Conservation (phyloP, 37 sponge, comb jelly and placozoan genomes). For the Cliona cf. orientalis region DNA sequence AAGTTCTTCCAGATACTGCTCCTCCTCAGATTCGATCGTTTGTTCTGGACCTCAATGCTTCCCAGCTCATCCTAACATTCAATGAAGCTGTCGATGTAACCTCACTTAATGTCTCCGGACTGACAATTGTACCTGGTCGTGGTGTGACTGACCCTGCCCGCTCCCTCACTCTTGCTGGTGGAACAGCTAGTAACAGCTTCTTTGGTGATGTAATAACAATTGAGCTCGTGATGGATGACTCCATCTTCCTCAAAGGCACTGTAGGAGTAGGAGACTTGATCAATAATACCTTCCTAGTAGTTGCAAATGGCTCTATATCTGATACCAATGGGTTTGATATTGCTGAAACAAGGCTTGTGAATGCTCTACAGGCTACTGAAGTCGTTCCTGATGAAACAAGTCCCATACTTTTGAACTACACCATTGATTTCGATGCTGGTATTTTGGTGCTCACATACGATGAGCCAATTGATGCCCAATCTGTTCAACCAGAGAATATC, state of each 20-base stretch:
- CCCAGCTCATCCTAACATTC: conserved; percentile 77
- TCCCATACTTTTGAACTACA: conserved; percentile 47
- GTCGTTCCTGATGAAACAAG: conserved; percentile 59
- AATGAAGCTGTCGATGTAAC: conserved; percentile 74
- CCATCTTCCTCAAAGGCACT: conserved; percentile 68
- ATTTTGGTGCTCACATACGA: conserved; percentile 65
- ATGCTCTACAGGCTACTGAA: conserved; percentile 14
- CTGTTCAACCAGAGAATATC: conserved; percentile 41
- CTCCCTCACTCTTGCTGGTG: conserved; percentile 42
- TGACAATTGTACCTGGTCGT: conserved; percentile 65
- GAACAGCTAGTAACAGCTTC: conserved; percentile 16
- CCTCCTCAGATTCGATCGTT: conserved; percentile 50
- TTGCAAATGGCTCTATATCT: conserved; percentile 40
- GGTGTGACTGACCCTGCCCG: conserved; percentile 45
- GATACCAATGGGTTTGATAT: conserved; percentile 63
- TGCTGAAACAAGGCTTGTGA: conserved; percentile 22
- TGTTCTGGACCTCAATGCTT: conserved; percentile 79
- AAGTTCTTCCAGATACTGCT: conserved; percentile 65
- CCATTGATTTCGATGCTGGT: conserved; percentile 72
- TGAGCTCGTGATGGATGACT: conserved; percentile 50
- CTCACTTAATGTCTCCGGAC: conserved; percentile 42
- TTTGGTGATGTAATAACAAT: conserved; percentile 51
- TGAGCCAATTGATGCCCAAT: conserved; percentile 63
- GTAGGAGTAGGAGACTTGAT: conserved; percentile 41
- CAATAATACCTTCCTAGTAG: conserved; percentile 58